Evolutionary conservation across 2,797 vertebrate genomes (phyloP).

Genomic region (Euthynnus affinis): DNA sequence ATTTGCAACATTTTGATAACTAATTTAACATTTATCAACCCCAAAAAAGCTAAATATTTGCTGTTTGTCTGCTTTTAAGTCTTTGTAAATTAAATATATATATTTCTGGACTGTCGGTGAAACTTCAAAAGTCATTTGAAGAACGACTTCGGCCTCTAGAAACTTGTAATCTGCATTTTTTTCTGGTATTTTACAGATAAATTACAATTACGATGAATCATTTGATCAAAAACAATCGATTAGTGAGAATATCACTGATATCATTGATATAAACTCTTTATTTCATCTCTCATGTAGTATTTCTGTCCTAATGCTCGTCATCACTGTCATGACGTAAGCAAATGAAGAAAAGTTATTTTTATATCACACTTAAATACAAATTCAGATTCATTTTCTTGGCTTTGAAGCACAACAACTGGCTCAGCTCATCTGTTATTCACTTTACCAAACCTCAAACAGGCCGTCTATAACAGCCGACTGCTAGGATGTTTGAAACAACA

Average conservation of each 20-base stretch:
- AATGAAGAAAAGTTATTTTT: neutral
- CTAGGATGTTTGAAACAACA: neutral
- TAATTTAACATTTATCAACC: too few species aligned
- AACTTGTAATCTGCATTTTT: too few species aligned
- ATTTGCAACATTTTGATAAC: too few species aligned
- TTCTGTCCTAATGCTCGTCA: neutral
- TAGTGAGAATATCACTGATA: too few species aligned
- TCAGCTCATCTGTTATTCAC: neutral
- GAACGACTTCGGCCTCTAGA: too few species aligned
- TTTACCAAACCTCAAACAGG: neutral
- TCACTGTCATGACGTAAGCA: neutral
- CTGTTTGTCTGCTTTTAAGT: too few species aligned
- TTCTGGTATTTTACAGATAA: too few species aligned
- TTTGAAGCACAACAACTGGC: neutral
- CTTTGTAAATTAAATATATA: too few species aligned
- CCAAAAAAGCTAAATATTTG: neutral
- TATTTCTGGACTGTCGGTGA: too few species aligned
- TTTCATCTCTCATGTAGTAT: neutral
- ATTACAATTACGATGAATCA: too few species aligned
- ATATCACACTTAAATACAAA: neutral
- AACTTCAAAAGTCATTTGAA: too few species aligned
- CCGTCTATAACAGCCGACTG: neutral
- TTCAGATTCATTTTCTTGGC: neutral
- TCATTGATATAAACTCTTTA: neutral
- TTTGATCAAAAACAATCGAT: too few species aligned